Evolutionary conservation across 2,888 invertebrate species (phyloP).

Genomic region (Actias luna): DNA sequence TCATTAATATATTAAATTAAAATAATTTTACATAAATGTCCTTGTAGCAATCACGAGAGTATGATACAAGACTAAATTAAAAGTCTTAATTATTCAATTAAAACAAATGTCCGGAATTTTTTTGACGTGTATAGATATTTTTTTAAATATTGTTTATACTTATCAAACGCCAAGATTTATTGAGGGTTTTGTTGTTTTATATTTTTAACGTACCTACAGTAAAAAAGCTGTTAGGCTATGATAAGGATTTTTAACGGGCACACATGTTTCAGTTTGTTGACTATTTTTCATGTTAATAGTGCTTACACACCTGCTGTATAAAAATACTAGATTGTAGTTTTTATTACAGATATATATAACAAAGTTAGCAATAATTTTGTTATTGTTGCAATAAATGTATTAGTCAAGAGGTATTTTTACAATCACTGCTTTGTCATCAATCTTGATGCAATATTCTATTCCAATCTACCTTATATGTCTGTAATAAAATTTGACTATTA

Average conservation of each 20-base stretch:
- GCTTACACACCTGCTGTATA: not conserved
- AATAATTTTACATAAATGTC: not conserved
- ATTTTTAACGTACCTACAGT: not conserved
- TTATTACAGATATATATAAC: too few species aligned
- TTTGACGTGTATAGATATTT: not conserved
- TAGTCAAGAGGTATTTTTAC: too few species aligned
- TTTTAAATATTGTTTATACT: not conserved
- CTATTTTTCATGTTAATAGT: not conserved
- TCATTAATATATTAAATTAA: not conserved
- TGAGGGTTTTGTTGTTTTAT: slow-evolving; percentile 9
- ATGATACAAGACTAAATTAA: not conserved
- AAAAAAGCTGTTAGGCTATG: slow-evolving; percentile 5
- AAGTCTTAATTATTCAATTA: not conserved
- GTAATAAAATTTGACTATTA: too few species aligned
- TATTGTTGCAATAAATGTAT: too few species aligned
- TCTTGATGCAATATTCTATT: too few species aligned
- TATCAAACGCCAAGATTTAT: slow-evolving; percentile 7
- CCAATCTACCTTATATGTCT: too few species aligned
- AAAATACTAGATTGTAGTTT: not conserved
- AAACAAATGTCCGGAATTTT: not conserved
- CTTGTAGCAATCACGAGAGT: not conserved
- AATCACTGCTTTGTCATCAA: too few species aligned
- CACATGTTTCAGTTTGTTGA: not conserved
- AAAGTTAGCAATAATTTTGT: too few species aligned
- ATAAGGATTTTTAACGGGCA: slow-evolving; percentile 1